Evolutionary conservation across 2,888 invertebrate species (phyloP), one percentile per base, ranked within the genome.

Genomic region (Neuroscelio doddi): DNA sequence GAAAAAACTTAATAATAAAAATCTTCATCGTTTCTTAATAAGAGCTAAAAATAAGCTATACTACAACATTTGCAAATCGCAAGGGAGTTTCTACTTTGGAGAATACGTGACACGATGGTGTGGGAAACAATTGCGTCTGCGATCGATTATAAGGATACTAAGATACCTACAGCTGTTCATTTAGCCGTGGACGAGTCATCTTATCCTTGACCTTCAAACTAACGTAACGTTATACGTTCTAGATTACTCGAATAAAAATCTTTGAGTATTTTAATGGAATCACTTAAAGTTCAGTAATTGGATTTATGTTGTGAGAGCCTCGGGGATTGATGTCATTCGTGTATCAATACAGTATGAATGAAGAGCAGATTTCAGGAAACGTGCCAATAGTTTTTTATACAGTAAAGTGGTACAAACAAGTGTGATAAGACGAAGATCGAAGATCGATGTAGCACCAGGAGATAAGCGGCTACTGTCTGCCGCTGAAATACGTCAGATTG

Each of bases 91-190:
- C 21, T 21, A 5, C 5, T 21, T 5, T 5, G 12, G 36, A 16
- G 16, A 15, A n/a, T 16, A 38, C 27, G 36, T 39, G 27, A 17
- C 17, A 8, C 17, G 12, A 30, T 51, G 29, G 29, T 30, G 17
- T 32, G 45, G 29, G 21, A 45, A 45, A n/a, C 27, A 17, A 41
- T 9, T 10, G 51, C 29, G 16, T 16, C 30, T 14, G 34, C 47
- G 41, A 56, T 56, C 47, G 41, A 56, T 56, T 29, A 17, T 38
- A 42, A 38, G 26, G 9, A 24, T 9, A 16, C 14, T 24, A 9
- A n/a, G 15, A 9, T 26, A 7, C 34, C n/a, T n/a, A 3, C 36
- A 45, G 49, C 38, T 49, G 49, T 34, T 49, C 24, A 24, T n/a
- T 24, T 24, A n/a, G 10, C 15, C 10, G 47, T 10, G 26, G 16